Evolutionary conservation across 2,888 invertebrate genomes (phyloP).

Genomic region (Cephus pulcher): DNA sequence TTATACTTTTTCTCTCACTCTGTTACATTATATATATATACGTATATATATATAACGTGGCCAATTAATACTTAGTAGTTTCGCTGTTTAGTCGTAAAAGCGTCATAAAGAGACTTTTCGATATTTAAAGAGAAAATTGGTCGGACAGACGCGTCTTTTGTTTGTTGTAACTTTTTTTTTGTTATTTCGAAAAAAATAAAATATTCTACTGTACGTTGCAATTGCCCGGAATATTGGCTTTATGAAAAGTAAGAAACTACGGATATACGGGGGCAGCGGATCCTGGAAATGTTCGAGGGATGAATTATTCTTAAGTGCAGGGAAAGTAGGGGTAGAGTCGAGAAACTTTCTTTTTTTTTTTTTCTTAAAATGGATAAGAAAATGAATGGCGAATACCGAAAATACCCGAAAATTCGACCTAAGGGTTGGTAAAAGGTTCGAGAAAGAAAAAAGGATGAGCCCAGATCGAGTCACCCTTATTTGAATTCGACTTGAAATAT

Average conservation of each 20-base stretch:
- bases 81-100: not conserved
- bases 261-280: not conserved
- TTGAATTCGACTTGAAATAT: not conserved
- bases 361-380: not conserved
- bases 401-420: not conserved
- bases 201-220: not conserved
- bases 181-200: too few relatives aligned
- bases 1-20: not conserved
- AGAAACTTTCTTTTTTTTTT: not conserved
- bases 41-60: slow-evolving; percentile 4
- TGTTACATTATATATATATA: slow-evolving; percentile 15
- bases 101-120: not conserved
- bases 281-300: not conserved
- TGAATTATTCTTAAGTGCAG: not conserved
- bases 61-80: not conserved
- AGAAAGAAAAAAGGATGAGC: not conserved
- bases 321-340: not conserved
- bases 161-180: not conserved
- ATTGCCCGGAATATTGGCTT: not conserved
- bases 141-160: not conserved
- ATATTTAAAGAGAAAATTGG: slow-evolving; percentile 26
- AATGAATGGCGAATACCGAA: not conserved
- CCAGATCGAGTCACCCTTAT: not conserved
- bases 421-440: not conserved
- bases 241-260: not conserved